phyloP scores from a whole-genome alignment of 1,140 invertebrate species.

The Sinonovacula constricta region DNA sequence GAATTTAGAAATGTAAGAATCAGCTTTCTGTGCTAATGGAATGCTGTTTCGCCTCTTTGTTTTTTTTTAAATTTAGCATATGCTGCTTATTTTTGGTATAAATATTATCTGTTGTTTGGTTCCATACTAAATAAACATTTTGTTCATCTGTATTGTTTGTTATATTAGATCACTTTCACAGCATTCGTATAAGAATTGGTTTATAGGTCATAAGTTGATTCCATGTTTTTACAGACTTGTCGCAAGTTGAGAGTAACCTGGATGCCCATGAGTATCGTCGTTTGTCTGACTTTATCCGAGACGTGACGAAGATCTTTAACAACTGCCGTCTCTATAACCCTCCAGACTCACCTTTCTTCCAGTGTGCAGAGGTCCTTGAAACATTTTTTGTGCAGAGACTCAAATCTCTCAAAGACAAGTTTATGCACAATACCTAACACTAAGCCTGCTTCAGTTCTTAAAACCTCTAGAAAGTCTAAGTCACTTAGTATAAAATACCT shows the following conservation, averaged over 20 bases:
- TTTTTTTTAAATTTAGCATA: too few species aligned
- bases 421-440: too few species aligned
- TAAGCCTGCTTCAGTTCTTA: too few species aligned
- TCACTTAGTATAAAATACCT: too few species aligned
- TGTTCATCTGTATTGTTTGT: background rate
- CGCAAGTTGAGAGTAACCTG: conserved; percentile 94
- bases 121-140: conserved; percentile 21
- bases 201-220: conserved; percentile 60
- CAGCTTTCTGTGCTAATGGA: too few species aligned
- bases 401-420: conserved; percentile 76
- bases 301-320: conserved; percentile 99
- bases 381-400: conserved; percentile 91
- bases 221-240: conserved; percentile 92
- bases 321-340: conserved; percentile 99
- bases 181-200: too few species aligned
- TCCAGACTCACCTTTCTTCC: conserved; percentile 95
- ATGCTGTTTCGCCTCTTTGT: too few species aligned
- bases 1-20: too few species aligned
- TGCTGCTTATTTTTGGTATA: too few species aligned
- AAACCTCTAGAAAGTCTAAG: too few species aligned
- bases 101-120: too few species aligned
- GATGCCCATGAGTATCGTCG: conserved; percentile 90
- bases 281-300: conserved; percentile 96
- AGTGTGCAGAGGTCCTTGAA: conserved; percentile 96
- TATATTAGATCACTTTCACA: background rate